Evolutionary conservation across 2,113 vertebrate species (phyloP), one percentile per base, ranked within the genome.

Genomic region (Platysternon megacephalum): DNA sequence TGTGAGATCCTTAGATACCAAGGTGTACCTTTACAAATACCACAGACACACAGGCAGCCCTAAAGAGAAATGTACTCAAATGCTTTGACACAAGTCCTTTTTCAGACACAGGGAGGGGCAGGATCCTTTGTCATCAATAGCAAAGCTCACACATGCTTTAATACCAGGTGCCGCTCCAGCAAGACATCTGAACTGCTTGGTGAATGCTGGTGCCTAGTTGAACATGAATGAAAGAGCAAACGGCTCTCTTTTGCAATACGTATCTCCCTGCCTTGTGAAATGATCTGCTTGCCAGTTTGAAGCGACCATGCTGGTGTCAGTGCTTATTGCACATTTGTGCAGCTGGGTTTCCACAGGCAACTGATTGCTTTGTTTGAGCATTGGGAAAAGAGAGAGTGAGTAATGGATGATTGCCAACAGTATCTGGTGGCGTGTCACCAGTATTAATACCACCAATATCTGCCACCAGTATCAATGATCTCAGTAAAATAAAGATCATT

Each of bases 101-200:
- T 39, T 52, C 65, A 87, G 53, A 26, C 21, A 11, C 22, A 2
- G 42, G 8, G 32, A 24, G 16, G 26, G 0, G 0, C n/a, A 48
- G 85, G 35, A 72, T 58, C 44, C 72, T 89, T 84, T 29, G 12
- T 1, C 29, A 68, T 4, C 26, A 35, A 46, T 0, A 82, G 80
- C 68, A 90, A 83, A 90, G 79, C 9, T 22, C 22, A 61, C 11
- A 6, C 6, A 48, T 82, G 78, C 10, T 14, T 61, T 86, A 4
- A 35, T 3, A 2, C 1, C 35, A 16, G 9, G 56, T 0, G 0
- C 13, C 42, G 10, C 55, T 90, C 78, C 12, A 74, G 76, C 51
- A 61, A 89, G 86, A 11, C 17, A 24, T 42, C 79, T 85, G 56
- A 65, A 88, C n/a, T 83, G 12, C 48, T 87, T 61, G 29, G 32